phyloP scores from a whole-genome alignment of 2,888 invertebrate species.

The Eilema caniola region DNA sequence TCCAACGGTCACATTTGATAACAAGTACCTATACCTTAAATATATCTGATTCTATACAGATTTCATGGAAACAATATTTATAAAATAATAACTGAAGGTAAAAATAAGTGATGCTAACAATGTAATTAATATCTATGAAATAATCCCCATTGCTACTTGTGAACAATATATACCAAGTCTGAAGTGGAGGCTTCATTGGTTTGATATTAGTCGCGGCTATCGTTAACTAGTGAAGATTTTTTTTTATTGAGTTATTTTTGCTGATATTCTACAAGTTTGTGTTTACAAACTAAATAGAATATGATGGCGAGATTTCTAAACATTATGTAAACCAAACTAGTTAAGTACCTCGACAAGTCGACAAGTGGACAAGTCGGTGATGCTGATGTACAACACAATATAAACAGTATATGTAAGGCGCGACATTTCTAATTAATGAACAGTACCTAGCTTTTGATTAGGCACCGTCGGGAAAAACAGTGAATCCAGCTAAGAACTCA shows the following conservation, averaged over 20 bases:
- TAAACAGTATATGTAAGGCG: constrained; percentile 37
- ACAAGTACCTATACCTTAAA: not conserved
- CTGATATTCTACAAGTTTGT: constrained; percentile 43
- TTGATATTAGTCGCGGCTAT: constrained; percentile 38
- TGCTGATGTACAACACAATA: constrained; percentile 44
- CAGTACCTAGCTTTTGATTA: not conserved
- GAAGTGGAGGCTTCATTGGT: constrained; percentile 32
- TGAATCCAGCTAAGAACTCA: no score
- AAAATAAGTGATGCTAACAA: not conserved
- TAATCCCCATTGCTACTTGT: constrained; percentile 13
- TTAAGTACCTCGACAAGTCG: constrained; percentile 23
- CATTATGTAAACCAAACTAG: constrained; percentile 29
- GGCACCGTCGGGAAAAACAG: not conserved
- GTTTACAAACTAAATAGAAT: constrained; percentile 36
- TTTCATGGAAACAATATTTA: not conserved
- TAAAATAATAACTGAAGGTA: not conserved
- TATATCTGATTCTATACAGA: not conserved
- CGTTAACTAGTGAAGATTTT: constrained; percentile 24
- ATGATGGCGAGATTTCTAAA: constrained; percentile 26
- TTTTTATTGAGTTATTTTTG: constrained; percentile 19
- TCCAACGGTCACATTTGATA: not conserved
- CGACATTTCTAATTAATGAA: constrained; percentile 16
- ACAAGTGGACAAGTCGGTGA: constrained; percentile 41
- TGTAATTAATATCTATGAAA: not conserved
- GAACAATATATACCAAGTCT: constrained; percentile 13